Base-by-base conservation (phyloP, 1,140 invertebrate genomes). In the Drosophila athabasca region DNA sequence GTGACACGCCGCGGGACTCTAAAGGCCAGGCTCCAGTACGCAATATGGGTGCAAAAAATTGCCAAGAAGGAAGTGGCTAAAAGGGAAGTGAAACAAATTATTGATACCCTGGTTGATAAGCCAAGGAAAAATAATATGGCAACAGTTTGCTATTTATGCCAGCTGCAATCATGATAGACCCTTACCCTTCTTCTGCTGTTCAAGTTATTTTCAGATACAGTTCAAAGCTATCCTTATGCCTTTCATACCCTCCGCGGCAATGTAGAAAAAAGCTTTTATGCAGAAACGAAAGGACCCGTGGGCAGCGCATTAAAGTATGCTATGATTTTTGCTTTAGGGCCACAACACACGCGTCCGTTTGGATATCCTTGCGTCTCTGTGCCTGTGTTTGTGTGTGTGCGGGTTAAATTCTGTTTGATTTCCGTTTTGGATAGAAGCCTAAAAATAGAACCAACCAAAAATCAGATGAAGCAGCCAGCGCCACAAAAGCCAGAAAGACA, bases 231-330 rank as follows among this genome's bases (percentile, higher is more conserved):
- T 39, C 35, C 35, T 5, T 5, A 4, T 3, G 35, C 35, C 35
- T 4, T 13, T 39, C 35, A 39, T 39, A 39, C 9, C 11, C 22
- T 13, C 7, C 2, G 2, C 13, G 6, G 44, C 7, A 55, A 15
- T 6, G 35, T 53, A 4, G 17, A 0, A 19, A n/a, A 31, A 51
- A 61, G 17, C 50, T 11, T 64, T 31, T 9, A 24, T 52, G 54
- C 26, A 41, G 39, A 62, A 65, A 52, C 48, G 24, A 4, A 5
- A 39, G 35, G 35, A 39, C 53, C 35, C 11, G 29, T 46, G 52
- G 67, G 31, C 51, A 66, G 44, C 78, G 45, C 78, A 61, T 15
- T 46, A 67, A 81, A 73, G 72, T 81, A 68, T 73, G 78, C 78
- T 81, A 51, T 55, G 53, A 22, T 54, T 72, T 66, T 51, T 45